Evolutionary conservation across 2,797 vertebrate genomes (phyloP), one percentile per base, ranked within the genome.

Genomic region (Periparus ater): DNA sequence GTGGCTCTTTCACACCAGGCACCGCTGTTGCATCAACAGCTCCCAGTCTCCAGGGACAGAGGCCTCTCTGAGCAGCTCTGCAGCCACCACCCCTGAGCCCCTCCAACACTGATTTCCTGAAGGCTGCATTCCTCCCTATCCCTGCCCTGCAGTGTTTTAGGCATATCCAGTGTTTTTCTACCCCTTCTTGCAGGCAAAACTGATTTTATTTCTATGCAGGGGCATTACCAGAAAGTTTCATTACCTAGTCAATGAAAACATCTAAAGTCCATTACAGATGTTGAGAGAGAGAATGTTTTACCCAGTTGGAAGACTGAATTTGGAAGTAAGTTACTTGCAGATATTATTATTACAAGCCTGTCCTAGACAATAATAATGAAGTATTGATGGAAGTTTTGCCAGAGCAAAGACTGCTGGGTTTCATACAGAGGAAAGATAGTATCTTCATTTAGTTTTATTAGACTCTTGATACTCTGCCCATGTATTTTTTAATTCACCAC

Each of bases 401-500:
- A 93, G 76, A 95, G 94, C 94, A 88, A 87, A 94, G 93, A 84
- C 95, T 94, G 83, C 94, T 95, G 93, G 72, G 92, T 85, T 95
- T 92, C 92, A 53, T 88, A 78, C 63, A 48, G 89, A 89, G 91
- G 85, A 91, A 87, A 95, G 77, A 95, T 73, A 88, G 81, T 85
- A 62, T 91, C 95, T 96, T 96, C 80, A 94, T 97, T 96, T 96
- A 95, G 81, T 95, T 97, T 96, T 96, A 95, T 96, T 95, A 90
- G 88, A 12, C 95, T 87, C 93, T 87, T 93, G 94, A 90, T 96
- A 91, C 80, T 94, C 90, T 95, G 93, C 96, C 94, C 95, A 91
- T 97, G 95, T 95, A 90, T 97, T 96, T 94, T 96, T 95, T 96
- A 96, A 95, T 97, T 95, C 96, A 87, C 85, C 77, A 86, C 94